Base-by-base conservation (phyloP, 2,113 vertebrate species). In the Cynopterus brachyotis region DNA sequence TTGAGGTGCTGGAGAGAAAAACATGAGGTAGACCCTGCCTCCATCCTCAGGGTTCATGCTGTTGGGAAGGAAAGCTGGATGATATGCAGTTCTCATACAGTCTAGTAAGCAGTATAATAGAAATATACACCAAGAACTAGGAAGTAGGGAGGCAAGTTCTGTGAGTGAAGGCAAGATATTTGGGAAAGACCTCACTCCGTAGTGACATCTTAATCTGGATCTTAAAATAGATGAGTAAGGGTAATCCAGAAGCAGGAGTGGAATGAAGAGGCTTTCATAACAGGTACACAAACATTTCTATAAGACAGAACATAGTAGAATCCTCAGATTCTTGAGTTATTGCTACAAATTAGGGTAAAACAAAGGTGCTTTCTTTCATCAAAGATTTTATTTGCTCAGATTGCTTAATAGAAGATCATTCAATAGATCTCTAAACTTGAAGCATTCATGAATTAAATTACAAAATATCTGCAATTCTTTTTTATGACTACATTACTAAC, bases 331-430 rank as follows among this genome's bases (percentile, higher is more conserved):
- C 73, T 97, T 69, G 72, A 82, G 10, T 92, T 72, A 80, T 11
- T 60, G 22, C 42, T 64, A 35, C 37, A 7, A 28, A 50, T 81
- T 85, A 78, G 37, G 47, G 35, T 88, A 53, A 87, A 84, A 57
- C 42, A 80, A 81, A 92, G n/a, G 50, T 28, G 15, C 26, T 95
- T 60, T 91, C 55, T 24, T 83, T 64, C 47, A 12, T 92, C 67
- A 75, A 67, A 85, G 79, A 69, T 64, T 42, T 40, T 69, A 64
- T 30, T 81, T 81, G 40, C 47, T 79, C 20, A 89, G 59, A 86
- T 86, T 85, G 35, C 53, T 86, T 86, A 97, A 75, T 70, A 88
- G 50, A 85, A 85, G 67, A 59, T 69, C 55, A 53, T 66, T 93
- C 79, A 91, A 89, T 78, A 24, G 35, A 50, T 67, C 57, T 91